Evolutionary conservation across 1,140 invertebrate genomes (phyloP), one percentile per base, ranked within the genome.

Genomic region (Zaprionus vittiger): DNA sequence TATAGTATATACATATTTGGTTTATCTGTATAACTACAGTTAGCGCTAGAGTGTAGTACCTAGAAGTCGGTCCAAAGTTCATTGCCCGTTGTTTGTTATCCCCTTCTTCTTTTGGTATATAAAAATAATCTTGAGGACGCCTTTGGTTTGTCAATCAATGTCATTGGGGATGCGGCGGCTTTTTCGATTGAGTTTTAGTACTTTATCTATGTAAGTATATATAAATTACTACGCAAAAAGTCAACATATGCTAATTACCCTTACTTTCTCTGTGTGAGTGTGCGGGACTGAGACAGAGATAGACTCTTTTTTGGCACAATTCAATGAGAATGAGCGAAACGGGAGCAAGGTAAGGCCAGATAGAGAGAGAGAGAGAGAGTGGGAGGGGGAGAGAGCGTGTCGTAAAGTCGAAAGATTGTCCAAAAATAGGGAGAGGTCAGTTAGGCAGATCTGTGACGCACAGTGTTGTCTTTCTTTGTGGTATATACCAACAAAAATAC

Each of bases 211-310:
- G n/a, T 60, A 15, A n/a, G 17, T 12, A 14, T 38, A 64, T 62
- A 24, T 28, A 22, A 22, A 47, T 37, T 47, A 63, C 73, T 70
- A 75, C 67, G 34, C 63, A 67, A 77, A 62, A 67, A 72, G 22
- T 66, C 62, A 57, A 77, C 49, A 61, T 77, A 72, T 38, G 17
- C 74, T 73, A 73, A 69, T 77, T 77, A 66, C 69, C 68, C 61
- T 72, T 73, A 77, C 61, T 61, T 41, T 60, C 15, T 55, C 26
- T 61, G 15, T 70, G 24, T 22, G 26, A 54, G 17, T 34, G 2
- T 22, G 62, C 7, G 62, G 15, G 49, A n/a, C 14, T 22, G 26
- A 62, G 24, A 17, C 22, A 17, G 26, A 44, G 59, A 49, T 5
- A 28, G 60, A 38, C 62, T 38, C 7, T 5, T 49, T 60, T 47